phyloP scores from a whole-genome alignment of 2,797 vertebrate genomes.

The Enteromius trimaculatus region DNA sequence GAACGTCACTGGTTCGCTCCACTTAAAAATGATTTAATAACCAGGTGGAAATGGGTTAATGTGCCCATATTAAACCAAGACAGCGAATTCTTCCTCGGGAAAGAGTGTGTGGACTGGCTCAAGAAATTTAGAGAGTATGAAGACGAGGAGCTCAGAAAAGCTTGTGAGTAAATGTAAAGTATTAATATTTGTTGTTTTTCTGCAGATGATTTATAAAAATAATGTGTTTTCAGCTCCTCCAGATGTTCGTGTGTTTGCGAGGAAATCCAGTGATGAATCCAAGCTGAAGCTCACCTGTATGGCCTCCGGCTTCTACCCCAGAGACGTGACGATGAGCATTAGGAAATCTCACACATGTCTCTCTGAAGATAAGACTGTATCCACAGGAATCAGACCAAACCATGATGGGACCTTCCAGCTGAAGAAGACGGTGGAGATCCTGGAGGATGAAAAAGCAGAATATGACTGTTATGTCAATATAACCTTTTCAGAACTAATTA shows the following conservation, averaged over 20 bases:
- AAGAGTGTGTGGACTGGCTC: slow-evolving; percentile 64
- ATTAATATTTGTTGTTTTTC: too few relatives aligned
- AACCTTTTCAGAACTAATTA: too few relatives aligned
- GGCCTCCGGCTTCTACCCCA: background rate
- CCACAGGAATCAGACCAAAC: slow-evolving; percentile 2
- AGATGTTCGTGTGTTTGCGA: background rate
- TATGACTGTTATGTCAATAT: too few relatives aligned
- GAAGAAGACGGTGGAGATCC: background rate
- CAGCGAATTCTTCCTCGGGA: slow-evolving; percentile 74
- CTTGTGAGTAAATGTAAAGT: slow-evolving; percentile 47
- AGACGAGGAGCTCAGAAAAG: accelerated
- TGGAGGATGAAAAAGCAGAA: too few relatives aligned
- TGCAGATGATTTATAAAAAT: too few relatives aligned
- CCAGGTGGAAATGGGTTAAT: slow-evolving; percentile 73
- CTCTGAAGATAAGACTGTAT: background rate
- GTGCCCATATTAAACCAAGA: slow-evolving; percentile 72
- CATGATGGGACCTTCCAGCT: background rate
- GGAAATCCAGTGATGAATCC: accelerated
- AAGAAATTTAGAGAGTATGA: slow-evolving; percentile 34
- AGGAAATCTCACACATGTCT: background rate
- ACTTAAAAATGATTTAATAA: accelerated
- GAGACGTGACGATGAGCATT: background rate
- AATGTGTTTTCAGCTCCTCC: background rate
- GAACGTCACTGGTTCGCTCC: slow-evolving; percentile 59
- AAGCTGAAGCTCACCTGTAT: background rate